These are phyloP conservation scores for Anthophora plumipes DNA, from an alignment of 2,888 invertebrate species.

Conservation along the genomic window DNA sequence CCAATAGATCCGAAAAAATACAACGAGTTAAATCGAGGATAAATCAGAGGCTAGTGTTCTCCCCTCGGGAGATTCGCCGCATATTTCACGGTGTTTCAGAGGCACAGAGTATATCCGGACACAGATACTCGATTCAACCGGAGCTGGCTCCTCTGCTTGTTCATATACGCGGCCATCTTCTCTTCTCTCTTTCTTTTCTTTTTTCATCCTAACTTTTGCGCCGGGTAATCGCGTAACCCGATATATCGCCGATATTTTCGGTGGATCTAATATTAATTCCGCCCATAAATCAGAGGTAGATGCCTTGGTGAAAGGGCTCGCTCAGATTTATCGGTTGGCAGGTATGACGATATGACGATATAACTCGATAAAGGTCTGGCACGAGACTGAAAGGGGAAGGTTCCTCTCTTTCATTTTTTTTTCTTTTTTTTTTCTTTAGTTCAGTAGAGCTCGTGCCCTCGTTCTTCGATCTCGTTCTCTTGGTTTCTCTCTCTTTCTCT, in stretches of 20 bases:
- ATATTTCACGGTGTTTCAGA: slow-evolving; percentile 50
- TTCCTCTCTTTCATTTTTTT: background rate
- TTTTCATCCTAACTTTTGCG: slow-evolving; percentile 1
- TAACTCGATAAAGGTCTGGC: slow-evolving; percentile 80
- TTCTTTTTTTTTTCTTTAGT: slow-evolving; percentile 19
- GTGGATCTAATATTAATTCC: slow-evolving; percentile 76
- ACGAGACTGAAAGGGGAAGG: slow-evolving; percentile 60
- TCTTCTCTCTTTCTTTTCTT: no score
- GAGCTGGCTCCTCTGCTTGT: slow-evolving; percentile 3
- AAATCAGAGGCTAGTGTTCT: slow-evolving; percentile 35
- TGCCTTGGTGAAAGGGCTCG: slow-evolving; percentile 67
- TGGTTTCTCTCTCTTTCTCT: slow-evolving; percentile 12
- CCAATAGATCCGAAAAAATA: slow-evolving; percentile 19
- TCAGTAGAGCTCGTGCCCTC: slow-evolving; percentile 1
- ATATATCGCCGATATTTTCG: slow-evolving; percentile 69
- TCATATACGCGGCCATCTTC: slow-evolving; percentile 29
- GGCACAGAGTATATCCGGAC: slow-evolving; percentile 16
- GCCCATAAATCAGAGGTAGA: slow-evolving; percentile 71
- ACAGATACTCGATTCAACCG: slow-evolving; percentile 20
- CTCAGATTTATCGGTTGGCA: slow-evolving; percentile 78
- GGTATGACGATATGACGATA: slow-evolving; percentile 77
- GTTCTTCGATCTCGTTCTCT: slow-evolving; percentile 6
- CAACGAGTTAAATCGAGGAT: slow-evolving; percentile 30
- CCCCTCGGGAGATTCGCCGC: slow-evolving; percentile 28
- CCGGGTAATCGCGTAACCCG: slow-evolving; percentile 54